Conservation (phyloP, 2,888 invertebrate genomes). For the Leptinotarsa rubiginosa region DNA sequence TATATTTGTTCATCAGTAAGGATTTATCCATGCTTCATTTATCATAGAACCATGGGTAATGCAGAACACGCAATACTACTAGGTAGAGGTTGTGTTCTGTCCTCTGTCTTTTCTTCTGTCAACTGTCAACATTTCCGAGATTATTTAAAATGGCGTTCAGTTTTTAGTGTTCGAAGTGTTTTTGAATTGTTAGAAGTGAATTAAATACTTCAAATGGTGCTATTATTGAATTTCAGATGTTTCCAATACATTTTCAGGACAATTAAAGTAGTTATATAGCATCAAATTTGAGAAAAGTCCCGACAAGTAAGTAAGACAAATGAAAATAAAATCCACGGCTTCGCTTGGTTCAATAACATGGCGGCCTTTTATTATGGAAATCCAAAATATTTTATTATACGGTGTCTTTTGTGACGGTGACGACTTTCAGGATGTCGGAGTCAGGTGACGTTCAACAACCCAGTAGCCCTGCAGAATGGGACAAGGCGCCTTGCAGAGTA, state of each 20-base stretch:
- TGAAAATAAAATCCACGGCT: conserved; percentile 39
- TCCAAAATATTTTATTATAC: conserved; percentile 9
- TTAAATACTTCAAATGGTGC: conserved; percentile 11
- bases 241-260: conserved; percentile 1
- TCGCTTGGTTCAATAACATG: conserved; percentile 45
- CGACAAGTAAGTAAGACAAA: conserved; percentile 37
- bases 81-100: too few species aligned
- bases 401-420: conserved; percentile 33
- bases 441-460: conserved; percentile 59
- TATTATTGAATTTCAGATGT: conserved; percentile 16
- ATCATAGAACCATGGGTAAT: too few species aligned
- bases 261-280: conserved; percentile 32
- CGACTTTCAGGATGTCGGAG: conserved; percentile 60
- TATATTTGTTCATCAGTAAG: too few species aligned
- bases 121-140: conserved; percentile 4
- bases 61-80: too few species aligned
- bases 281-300: conserved; percentile 34
- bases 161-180: not conserved
- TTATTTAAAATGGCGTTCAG: conserved; percentile 7
- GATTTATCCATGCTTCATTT: too few species aligned
- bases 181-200: conserved; percentile 3
- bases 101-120: too few species aligned
- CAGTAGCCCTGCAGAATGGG: conserved; percentile 69
- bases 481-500: conserved; percentile 69
- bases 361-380: conserved; percentile 43